Evolutionary conservation across 2,113 vertebrate genomes (phyloP).

Genomic region (Hyperopisus bebe): DNA sequence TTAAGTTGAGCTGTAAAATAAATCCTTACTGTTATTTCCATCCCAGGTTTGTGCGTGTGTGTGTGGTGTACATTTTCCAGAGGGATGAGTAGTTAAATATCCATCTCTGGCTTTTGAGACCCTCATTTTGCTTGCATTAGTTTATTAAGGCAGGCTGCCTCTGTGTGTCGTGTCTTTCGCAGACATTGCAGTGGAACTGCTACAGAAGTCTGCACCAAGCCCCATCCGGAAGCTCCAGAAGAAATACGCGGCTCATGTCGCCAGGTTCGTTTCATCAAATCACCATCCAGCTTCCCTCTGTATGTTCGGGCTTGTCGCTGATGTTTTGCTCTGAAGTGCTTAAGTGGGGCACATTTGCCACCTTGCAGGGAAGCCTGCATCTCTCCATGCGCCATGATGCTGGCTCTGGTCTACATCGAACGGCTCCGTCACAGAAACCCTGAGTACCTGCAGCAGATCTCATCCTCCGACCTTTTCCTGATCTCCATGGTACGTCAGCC

Average conservation of each 20-base stretch:
- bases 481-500: conserved; percentile 84
- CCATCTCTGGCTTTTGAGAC: not conserved
- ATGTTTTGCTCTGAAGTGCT: not conserved
- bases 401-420: conserved; percentile 96
- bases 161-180: not conserved
- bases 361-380: conserved; percentile 85
- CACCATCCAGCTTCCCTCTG: not conserved
- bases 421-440: conserved; percentile 91
- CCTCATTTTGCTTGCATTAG: not conserved
- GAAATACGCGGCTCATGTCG: conserved; percentile 89
- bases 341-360: not conserved
- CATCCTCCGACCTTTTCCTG: conserved; percentile 93
- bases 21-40: not conserved
- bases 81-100: not conserved
- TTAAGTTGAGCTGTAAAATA: not conserved
- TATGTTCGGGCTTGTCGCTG: too few relatives aligned
- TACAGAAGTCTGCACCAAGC: conserved; percentile 94
- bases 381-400: conserved; percentile 96
- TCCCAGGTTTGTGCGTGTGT: not conserved
- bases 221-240: conserved; percentile 91
- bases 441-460: conserved; percentile 93
- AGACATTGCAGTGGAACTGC: conserved; percentile 96
- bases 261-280: conserved; percentile 61
- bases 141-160: not conserved
- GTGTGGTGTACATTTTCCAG: not conserved